These are phyloP conservation scores for Chorisops tibialis DNA, from an alignment of 2,888 invertebrate genomes.

Conservation along the genomic window DNA sequence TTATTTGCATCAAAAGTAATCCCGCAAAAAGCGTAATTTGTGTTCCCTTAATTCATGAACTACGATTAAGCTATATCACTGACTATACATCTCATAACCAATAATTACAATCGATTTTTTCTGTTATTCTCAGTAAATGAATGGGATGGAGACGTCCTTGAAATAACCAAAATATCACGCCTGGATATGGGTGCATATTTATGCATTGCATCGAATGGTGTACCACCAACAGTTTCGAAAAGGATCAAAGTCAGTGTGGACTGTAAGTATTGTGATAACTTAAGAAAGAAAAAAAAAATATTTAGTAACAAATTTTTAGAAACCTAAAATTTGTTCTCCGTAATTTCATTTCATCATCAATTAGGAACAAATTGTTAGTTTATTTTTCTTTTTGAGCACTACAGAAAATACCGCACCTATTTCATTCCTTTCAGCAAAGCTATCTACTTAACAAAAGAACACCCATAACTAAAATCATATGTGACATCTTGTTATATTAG, in stretches of 20 bases:
- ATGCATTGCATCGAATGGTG: slow-evolving; percentile 85
- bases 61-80: too few species aligned
- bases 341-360: too few species aligned
- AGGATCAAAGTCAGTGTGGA: slow-evolving; percentile 91
- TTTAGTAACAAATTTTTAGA: too few species aligned
- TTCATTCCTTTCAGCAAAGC: too few species aligned
- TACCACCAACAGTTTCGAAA: slow-evolving; percentile 87
- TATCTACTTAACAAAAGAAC: not conserved
- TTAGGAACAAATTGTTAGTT: too few species aligned
- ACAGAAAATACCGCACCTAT: not conserved
- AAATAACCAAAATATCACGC: slow-evolving; percentile 79
- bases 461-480: not conserved
- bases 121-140: slow-evolving; percentile 62
- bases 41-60: not conserved
- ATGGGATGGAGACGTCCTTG: slow-evolving; percentile 82
- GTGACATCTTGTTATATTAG: not conserved
- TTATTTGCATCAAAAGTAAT: too few species aligned
- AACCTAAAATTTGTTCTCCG: too few species aligned
- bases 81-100: too few species aligned
- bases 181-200: slow-evolving; percentile 90
- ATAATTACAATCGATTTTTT: not conserved
- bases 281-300: too few species aligned
- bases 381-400: not conserved
- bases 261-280: too few species aligned
- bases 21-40: slow-evolving; percentile 3